These are phyloP conservation scores for Neofelis nebulosa DNA, from an alignment of 2,113 vertebrate genomes.

Conservation along the genomic window DNA sequence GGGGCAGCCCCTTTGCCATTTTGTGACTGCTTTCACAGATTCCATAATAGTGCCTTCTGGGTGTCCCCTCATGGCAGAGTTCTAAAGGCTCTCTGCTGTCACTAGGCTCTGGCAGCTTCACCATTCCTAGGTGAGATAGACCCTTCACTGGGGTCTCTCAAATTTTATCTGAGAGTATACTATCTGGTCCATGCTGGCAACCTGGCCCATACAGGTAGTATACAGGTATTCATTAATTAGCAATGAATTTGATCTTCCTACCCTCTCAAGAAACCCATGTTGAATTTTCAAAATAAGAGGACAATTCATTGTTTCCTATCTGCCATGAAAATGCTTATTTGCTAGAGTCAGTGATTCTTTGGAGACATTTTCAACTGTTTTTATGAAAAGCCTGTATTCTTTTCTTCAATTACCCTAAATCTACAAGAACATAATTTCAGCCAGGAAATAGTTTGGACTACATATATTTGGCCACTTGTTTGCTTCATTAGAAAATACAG, in stretches of 20 bases:
- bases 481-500: slow-evolving; percentile 15
- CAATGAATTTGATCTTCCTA: neutral
- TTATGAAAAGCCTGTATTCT: neutral
- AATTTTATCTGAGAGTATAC: neutral
- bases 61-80: rapidly evolving
- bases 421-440: neutral
- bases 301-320: neutral
- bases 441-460: neutral
- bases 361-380: neutral
- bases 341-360: neutral
- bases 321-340: neutral
- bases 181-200: neutral
- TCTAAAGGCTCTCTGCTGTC: neutral
- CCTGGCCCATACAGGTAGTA: neutral
- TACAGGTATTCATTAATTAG: neutral
- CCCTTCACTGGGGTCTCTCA: neutral
- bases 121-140: too few relatives aligned
- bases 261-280: neutral
- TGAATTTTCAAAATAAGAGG: slow-evolving; percentile 27
- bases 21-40: neutral
- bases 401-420: neutral
- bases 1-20: neutral
- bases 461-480: neutral
- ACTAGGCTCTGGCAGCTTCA: neutral
- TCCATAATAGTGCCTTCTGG: neutral